Base-by-base conservation (phyloP, 2,888 invertebrate species). In the Calameuta pallipes region DNA sequence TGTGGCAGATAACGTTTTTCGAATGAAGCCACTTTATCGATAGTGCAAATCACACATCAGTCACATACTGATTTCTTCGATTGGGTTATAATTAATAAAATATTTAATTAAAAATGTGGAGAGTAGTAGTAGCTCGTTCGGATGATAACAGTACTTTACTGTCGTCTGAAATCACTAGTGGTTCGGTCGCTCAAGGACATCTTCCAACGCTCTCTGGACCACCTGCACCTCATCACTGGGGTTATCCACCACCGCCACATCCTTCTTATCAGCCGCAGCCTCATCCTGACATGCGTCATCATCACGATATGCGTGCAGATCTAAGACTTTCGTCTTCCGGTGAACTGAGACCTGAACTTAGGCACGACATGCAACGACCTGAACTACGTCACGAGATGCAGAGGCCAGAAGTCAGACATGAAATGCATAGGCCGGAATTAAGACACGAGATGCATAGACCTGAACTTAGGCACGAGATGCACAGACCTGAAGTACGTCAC, bases 101-200 rank as follows among this genome's bases (percentile, higher is more conserved):
- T 23, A 23, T 15, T 56, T 56, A 56, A 56, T 56, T 56, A 56
- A 56, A 12, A 78, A 91, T 91, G 91, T 91, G 91, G 91, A 88
- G 91, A 37, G 91, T 91, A 0, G 91, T 91, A 2, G 90, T 91
- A 9, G 90, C 91, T 1, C 84, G 90, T 41, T 89, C 90, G n/a
- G 91, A 91, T 78, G 91, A 91, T 76, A 91, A 90, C 86, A 89
- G 90, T 74, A 89, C 89, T 0, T 75, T 91, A 37, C 80, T 91
- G 75, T 91, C 91, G 13, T 91, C 91, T 74, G 91, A 91, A 80
- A 88, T 91, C 75, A 87, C 87, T 23, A 82, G 88, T 3, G 83
- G 87, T n/a, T 76, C 84, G 23, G 74, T 76, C 15, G 73, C 78
- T 31, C 78, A 75, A n/a, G 78, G 78, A 74, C 87, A 89, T 37